These are phyloP conservation scores for Micoletzkya japonica DNA, from an alignment of 2,888 invertebrate species.

Conservation along the genomic window DNA sequence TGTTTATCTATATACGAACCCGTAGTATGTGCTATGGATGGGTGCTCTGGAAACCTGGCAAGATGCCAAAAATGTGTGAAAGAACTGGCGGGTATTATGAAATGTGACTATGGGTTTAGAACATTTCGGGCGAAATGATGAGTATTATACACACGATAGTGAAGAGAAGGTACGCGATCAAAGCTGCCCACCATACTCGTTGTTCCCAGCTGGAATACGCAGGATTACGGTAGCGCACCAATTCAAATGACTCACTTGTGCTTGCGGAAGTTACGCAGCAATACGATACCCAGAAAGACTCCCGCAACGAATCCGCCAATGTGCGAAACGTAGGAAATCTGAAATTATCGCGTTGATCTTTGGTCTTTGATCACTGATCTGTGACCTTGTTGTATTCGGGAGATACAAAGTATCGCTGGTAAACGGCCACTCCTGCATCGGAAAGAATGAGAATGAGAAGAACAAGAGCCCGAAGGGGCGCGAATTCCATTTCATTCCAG, in stretches of 20 bases:
- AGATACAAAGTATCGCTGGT: slow-evolving; percentile 79
- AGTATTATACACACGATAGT: slow-evolving; percentile 46
- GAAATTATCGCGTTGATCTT: slow-evolving; percentile 27
- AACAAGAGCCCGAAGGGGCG: slow-evolving; percentile 80
- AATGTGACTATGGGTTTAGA: too few relatives aligned
- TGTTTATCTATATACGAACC: too few relatives aligned
- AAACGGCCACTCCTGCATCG: slow-evolving; percentile 87
- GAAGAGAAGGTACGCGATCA: slow-evolving; percentile 67
- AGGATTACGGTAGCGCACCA: background rate
- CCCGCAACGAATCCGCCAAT: slow-evolving; percentile 88
- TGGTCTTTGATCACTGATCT: slow-evolving; percentile 5
- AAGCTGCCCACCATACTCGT: slow-evolving; percentile 73
- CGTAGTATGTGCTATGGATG: too few relatives aligned
- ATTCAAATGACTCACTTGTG: slow-evolving; percentile 66
- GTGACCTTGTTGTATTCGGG: slow-evolving; percentile 29
- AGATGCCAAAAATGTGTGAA: too few relatives aligned
- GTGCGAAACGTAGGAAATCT: slow-evolving; percentile 92
- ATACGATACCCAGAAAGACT: slow-evolving; percentile 79
- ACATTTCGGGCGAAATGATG: slow-evolving; percentile 39
- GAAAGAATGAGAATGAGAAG: slow-evolving; percentile 80
- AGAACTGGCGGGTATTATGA: too few relatives aligned
- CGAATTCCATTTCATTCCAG: slow-evolving; percentile 94
- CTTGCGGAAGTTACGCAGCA: slow-evolving; percentile 76
- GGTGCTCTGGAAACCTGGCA: too few relatives aligned
- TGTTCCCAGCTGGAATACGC: slow-evolving; percentile 27